Evolutionary conservation across 2,113 vertebrate species (phyloP), one percentile per base, ranked within the genome.

Genomic region (Myrmecobius fasciatus): DNA sequence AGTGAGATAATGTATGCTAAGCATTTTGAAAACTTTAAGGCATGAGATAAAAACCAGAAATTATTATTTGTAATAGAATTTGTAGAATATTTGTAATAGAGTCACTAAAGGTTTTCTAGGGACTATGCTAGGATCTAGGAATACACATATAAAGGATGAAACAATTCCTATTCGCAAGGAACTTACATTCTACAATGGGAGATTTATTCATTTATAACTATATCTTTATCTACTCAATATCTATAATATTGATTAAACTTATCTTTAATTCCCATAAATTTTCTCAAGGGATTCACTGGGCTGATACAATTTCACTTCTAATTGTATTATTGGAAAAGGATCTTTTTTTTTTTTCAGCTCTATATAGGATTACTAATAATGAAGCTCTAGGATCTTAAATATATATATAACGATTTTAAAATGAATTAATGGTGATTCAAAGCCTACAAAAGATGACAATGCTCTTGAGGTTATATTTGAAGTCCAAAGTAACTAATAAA

Each of bases 281-380:
- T 89, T n/a, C 83, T 49, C 56, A 93, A 53, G 91, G 89, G 53
- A n/a, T 22, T 3, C 48, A 93, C 94, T 95, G 43, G 93, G 91
- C 91, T 56, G 26, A 92, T 9, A 12, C 88, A 93, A 75, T 14
- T 53, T 94, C 7, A 94, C 28, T n/a, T 26, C 53, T 92, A 53
- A 54, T n/a, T 89, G 46, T 53, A 53, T 88, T 83, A 96, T 24
- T 88, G 67, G 93, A 83, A 96, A 91, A 88, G 51, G 92, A 51
- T 51, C 8, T 51, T 46, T 31, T 22, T 51, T 36, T 67, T 67
- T 83, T 24, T 75, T 6, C 5, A 89, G 60, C 22, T 56, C 22
- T 89, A 93, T 36, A 24, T 91, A 90, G 9, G 92, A 93, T 47
- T 36, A 92, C 46, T 90, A 26, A 49, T 97, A 25, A 90, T 92